Evolutionary conservation across 2,113 vertebrate species (phyloP).

Genomic region (Lophochroa leadbeateri): DNA sequence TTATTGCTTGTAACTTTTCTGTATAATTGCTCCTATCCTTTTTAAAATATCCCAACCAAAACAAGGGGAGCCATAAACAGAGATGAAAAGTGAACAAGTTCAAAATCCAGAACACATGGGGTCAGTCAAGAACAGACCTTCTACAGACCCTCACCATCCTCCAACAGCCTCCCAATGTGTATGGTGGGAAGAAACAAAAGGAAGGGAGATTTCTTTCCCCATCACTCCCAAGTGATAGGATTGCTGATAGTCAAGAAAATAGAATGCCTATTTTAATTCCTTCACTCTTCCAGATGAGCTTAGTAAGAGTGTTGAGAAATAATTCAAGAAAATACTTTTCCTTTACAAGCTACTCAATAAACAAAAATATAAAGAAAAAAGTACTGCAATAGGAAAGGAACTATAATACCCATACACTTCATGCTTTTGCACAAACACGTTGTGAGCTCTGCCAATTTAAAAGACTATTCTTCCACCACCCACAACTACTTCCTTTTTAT

Average conservation of each 20-base stretch:
- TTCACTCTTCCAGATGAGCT: not conserved
- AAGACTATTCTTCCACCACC: conserved; percentile 62
- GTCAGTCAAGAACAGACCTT: not conserved
- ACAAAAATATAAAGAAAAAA: not conserved
- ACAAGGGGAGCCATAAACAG: not conserved
- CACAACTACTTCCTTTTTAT: conserved; percentile 75
- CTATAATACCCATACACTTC: not conserved
- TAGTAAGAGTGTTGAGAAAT: not conserved
- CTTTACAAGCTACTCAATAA: not conserved
- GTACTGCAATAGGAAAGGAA: not conserved
- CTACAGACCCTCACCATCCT: not conserved
- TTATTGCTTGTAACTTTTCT: not conserved
- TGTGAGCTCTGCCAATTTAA: conserved; percentile 46
- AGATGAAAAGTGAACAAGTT: not conserved
- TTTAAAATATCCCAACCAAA: not conserved
- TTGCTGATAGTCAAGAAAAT: not conserved
- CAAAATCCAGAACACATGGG: not conserved
- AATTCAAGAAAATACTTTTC: not conserved
- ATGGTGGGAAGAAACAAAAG: not conserved
- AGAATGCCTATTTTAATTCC: not conserved
- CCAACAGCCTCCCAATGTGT: not conserved
- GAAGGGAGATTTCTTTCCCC: not conserved
- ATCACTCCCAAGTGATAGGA: rapidly evolving
- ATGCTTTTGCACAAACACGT: conserved; percentile 25
- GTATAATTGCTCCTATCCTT: not conserved